Conservation (phyloP, 2,797 vertebrate species). For the Steatocranus sp. region DNA sequence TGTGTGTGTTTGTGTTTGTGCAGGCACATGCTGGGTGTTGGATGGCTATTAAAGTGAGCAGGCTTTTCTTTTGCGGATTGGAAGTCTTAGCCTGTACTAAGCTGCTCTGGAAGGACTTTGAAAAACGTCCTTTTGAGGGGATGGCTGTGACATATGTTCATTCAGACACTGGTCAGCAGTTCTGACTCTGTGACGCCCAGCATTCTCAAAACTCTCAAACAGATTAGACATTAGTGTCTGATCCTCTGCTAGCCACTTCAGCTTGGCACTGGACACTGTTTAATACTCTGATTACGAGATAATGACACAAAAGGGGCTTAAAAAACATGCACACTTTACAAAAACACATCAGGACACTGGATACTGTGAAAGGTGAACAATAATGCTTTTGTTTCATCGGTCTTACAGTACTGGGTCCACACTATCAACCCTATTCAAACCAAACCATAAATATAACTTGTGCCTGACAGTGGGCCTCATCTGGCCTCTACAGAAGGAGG, state of each 20-base stretch:
- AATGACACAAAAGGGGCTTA: conserved; percentile 27
- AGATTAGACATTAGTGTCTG: conserved; percentile 66
- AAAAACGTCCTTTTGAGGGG: conserved; percentile 51
- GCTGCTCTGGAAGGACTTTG: conserved; percentile 62
- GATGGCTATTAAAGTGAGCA: conserved; percentile 59
- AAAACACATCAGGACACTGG: conserved; percentile 36
- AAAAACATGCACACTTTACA: conserved; percentile 24
- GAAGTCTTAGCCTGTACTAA: conserved; percentile 66
- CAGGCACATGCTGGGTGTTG: conserved; percentile 24
- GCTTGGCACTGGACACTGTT: conserved; percentile 31
- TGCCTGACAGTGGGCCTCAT: conserved; percentile 57
- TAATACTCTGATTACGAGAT: conserved; percentile 51
- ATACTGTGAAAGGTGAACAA: conserved; percentile 18
- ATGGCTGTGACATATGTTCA: conserved; percentile 67
- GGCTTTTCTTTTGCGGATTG: conserved; percentile 60
- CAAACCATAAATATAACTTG: conserved; percentile 56
- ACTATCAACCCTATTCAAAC: conserved; percentile 47
- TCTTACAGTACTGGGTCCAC: conserved; percentile 30
- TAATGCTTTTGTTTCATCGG: conserved; percentile 35
- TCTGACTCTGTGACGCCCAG: conserved; percentile 53
- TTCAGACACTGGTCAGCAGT: conserved; percentile 69
- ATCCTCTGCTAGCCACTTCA: conserved; percentile 65
- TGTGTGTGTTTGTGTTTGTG: neutral
- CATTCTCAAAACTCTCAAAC: conserved; percentile 58
- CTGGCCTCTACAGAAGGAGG: conserved; percentile 30